Percentiles rank a stretch among this genome's conserved stretches.
Evolutionary conservation across 35 echinoderm and acorn worm species (phyloP).

Genomic region (Apostichopus japonicus): DNA sequence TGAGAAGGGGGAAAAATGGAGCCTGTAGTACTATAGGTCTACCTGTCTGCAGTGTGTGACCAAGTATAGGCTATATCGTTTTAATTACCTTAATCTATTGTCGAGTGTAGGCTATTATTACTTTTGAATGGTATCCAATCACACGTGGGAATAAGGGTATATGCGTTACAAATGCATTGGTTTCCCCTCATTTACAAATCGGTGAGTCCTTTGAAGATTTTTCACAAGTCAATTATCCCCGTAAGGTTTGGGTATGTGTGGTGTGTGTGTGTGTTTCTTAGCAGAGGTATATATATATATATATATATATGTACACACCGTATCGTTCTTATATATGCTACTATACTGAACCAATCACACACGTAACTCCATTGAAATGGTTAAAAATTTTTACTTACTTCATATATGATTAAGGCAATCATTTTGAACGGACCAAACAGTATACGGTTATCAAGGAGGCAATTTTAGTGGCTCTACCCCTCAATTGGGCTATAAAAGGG

Average conservation of each 20-base stretch:
- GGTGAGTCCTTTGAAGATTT: slow-evolving; percentile 46
- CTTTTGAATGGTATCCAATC: slow-evolving; percentile 35
- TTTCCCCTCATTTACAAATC: slow-evolving; percentile 41
- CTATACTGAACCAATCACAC: background rate
- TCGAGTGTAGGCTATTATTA: slow-evolving; percentile 39
- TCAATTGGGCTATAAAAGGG: slow-evolving; percentile 43
- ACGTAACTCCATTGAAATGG: slow-evolving; percentile 41
- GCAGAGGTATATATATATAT: too few relatives aligned
- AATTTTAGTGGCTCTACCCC: slow-evolving; percentile 19
- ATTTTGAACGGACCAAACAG: slow-evolving; percentile 34
- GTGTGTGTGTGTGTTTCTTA: background rate
- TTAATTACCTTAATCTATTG: slow-evolving; percentile 43
- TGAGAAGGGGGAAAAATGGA: background rate
- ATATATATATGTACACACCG: too few relatives aligned
- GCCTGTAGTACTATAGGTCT: background rate
- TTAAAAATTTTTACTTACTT: slow-evolving; percentile 35
- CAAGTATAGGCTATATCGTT: background rate
- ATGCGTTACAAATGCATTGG: slow-evolving; percentile 24
- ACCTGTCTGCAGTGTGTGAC: slow-evolving; percentile 20
- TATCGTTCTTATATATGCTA: too few relatives aligned
- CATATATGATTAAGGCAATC: slow-evolving; percentile 21
- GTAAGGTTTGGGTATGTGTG: background rate
- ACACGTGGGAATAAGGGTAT: slow-evolving; percentile 31
- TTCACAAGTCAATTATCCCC: slow-evolving; percentile 37
- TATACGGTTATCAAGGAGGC: background rate